phyloP scores from a whole-genome alignment of 1,140 invertebrate species.

The Panonychus citri region DNA sequence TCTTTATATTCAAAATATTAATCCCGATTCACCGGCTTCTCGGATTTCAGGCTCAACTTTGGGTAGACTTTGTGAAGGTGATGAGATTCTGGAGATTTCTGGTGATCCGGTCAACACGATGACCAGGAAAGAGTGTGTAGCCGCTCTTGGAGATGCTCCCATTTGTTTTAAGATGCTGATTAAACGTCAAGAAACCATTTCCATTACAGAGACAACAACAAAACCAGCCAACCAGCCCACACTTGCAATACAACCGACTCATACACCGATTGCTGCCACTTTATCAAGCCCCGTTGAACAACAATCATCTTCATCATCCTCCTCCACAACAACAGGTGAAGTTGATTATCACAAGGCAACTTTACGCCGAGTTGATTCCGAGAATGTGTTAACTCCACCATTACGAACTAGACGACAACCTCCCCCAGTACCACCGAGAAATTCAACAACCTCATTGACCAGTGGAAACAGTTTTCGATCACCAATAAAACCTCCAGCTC shows the following conservation, averaged over 20 bases:
- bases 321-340: slow-evolving; percentile 1
- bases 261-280: background rate
- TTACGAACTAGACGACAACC: slow-evolving; percentile 1
- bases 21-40: slow-evolving; percentile 60
- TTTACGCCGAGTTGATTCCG: background rate
- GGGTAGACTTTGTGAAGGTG: slow-evolving; percentile 35
- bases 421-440: slow-evolving; percentile 15
- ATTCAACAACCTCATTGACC: slow-evolving; percentile 5
- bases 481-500: background rate
- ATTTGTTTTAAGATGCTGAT: slow-evolving; percentile 47
- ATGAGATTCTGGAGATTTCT: slow-evolving; percentile 68
- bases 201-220: background rate
- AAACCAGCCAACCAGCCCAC: background rate
- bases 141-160: slow-evolving; percentile 52
- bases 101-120: slow-evolving; percentile 43
- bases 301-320: background rate
- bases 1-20: slow-evolving; percentile 67
- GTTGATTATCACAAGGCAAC: background rate
- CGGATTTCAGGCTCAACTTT: slow-evolving; percentile 36
- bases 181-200: slow-evolving; percentile 20
- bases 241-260: background rate
- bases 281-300: background rate
- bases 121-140: slow-evolving; percentile 64
- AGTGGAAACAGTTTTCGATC: background rate
- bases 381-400: background rate